Evolutionary conservation across 2,888 invertebrate genomes (phyloP).

Genomic region (Drosophila pseudotakahashii): DNA sequence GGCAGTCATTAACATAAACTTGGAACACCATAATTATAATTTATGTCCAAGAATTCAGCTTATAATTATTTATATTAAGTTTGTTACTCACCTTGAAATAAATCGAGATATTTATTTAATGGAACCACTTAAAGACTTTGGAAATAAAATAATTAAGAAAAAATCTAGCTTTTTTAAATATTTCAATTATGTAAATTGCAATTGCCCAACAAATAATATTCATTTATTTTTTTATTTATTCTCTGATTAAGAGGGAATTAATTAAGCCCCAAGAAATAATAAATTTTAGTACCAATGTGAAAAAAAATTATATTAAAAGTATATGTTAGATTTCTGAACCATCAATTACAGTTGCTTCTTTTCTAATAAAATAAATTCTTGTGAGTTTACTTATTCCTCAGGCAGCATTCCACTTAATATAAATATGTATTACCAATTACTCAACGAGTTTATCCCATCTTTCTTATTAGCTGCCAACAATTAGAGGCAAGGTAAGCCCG

Average conservation of each 20-base stretch:
- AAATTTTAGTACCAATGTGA: no score
- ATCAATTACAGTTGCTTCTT: background rate
- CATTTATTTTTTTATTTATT: no score
- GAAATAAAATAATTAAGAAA: background rate
- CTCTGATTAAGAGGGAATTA: no score
- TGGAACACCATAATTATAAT: background rate
- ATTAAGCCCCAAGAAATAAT: no score
- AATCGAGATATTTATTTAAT: background rate
- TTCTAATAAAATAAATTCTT: background rate
- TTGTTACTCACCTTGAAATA: background rate
- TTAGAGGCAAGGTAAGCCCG: background rate
- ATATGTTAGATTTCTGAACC: background rate
- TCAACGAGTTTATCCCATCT: background rate
- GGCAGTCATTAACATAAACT: background rate
- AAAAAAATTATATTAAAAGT: no score
- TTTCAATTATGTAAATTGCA: background rate
- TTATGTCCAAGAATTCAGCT: background rate
- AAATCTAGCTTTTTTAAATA: background rate
- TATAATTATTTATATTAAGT: no score
- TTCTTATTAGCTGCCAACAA: conserved; percentile 1
- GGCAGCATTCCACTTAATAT: background rate
- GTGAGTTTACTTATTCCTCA: background rate
- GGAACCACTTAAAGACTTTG: background rate
- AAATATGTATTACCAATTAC: background rate
- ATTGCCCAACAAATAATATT: background rate